Conservation (phyloP, 2,797 vertebrate species). For the Rhabdophis nuchalis region DNA sequence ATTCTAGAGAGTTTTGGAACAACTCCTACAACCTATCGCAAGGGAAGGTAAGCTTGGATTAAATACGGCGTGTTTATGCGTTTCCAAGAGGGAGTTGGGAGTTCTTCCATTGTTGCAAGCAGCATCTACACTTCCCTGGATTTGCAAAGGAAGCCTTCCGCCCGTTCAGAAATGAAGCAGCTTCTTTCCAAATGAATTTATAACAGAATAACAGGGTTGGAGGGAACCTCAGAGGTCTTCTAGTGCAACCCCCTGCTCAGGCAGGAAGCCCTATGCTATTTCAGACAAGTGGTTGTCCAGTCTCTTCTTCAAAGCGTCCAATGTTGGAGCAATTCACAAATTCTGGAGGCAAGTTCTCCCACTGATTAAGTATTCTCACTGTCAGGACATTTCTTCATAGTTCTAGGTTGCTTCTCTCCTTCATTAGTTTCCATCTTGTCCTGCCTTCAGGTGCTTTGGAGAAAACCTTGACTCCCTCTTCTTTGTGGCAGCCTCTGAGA, state of each 20-base stretch:
- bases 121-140: neutral
- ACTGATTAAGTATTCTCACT: neutral
- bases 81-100: constrained; percentile 6
- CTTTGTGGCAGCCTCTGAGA: neutral
- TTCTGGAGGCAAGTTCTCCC: too few relatives aligned
- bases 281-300: too few relatives aligned
- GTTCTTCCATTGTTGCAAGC: neutral
- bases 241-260: neutral
- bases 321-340: too few relatives aligned
- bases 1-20: constrained; percentile 5
- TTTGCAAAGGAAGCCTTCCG: neutral
- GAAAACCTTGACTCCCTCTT: neutral
- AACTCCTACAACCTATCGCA: neutral
- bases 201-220: neutral
- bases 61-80: constrained; percentile 1
- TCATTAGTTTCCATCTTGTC: neutral
- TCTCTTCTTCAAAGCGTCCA: too few relatives aligned
- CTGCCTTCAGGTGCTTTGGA: neutral
- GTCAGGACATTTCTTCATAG: neutral
- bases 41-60: constrained; percentile 3
- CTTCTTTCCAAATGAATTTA: neutral
- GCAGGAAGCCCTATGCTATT: too few relatives aligned
- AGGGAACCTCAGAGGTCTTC: neutral
- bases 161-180: neutral
- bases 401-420: neutral